These are phyloP conservation scores for Archaeoteleia sp. DNA, from an alignment of 2,888 invertebrate species.

Conservation along the genomic window DNA sequence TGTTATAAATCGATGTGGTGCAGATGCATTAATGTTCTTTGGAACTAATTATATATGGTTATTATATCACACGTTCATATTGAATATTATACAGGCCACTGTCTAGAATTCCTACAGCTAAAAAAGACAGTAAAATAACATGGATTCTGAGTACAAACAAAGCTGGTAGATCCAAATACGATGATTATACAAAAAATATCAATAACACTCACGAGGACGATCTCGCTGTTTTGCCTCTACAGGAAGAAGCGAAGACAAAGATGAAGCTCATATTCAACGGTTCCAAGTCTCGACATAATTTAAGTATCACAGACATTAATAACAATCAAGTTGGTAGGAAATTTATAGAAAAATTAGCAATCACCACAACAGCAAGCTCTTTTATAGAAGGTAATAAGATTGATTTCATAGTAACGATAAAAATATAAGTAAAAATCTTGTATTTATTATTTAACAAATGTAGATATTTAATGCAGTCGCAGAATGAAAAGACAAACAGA, in stretches of 20 bases:
- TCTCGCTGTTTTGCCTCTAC: slow-evolving; percentile 64
- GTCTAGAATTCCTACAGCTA: slow-evolving; percentile 31
- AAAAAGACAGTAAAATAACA: slow-evolving; percentile 65
- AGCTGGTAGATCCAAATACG: slow-evolving; percentile 54
- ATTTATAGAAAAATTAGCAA: slow-evolving; percentile 28
- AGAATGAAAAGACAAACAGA: no score
- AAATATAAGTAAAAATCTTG: no score
- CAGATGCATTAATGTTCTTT: no score
- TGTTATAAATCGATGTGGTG: no score
- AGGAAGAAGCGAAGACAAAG: slow-evolving; percentile 51
- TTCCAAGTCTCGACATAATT: background rate
- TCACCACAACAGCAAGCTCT: slow-evolving; percentile 9
- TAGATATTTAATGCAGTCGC: background rate
- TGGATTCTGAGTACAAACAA: slow-evolving; percentile 64
- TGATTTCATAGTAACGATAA: no score
- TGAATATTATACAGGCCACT: slow-evolving; percentile 16
- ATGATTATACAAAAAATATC: slow-evolving; percentile 54
- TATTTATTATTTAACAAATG: background rate
- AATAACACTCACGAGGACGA: slow-evolving; percentile 51
- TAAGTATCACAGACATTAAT: slow-evolving; percentile 12
- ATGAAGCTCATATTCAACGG: slow-evolving; percentile 11
- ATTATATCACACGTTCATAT: no score
- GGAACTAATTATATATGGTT: no score
- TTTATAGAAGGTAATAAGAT: slow-evolving; percentile 23
- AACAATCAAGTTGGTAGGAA: slow-evolving; percentile 24